These are phyloP conservation scores for Festucalex cinctus DNA, from an alignment of 2,113 vertebrate species.

Conservation along the genomic window DNA sequence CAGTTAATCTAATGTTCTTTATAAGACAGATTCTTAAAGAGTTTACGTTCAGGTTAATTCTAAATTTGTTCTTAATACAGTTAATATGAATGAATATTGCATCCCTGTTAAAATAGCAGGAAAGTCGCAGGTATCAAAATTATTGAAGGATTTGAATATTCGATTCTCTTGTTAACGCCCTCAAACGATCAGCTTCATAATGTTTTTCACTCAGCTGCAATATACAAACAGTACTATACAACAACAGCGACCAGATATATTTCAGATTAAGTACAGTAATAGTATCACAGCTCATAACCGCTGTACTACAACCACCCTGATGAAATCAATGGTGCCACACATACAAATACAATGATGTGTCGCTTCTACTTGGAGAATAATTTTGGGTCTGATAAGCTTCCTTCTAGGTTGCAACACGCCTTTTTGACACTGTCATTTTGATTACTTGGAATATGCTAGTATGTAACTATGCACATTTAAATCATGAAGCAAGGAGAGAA, in stretches of 20 bases:
- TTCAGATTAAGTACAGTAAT: constrained; percentile 46
- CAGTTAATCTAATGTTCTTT: too few relatives aligned
- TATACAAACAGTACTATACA: constrained; percentile 36
- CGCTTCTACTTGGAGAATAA: constrained; percentile 45
- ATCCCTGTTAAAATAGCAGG: too few relatives aligned
- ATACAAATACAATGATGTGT: constrained; percentile 64
- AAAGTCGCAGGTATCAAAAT: too few relatives aligned
- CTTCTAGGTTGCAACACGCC: constrained; percentile 49
- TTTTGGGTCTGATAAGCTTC: background rate
- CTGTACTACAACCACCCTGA: constrained; percentile 49
- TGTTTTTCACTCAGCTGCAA: constrained; percentile 23
- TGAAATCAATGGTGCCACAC: constrained; percentile 11
- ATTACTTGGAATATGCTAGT: too few relatives aligned
- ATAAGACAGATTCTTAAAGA: too few relatives aligned
- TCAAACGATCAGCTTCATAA: constrained; percentile 24
- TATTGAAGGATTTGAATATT: too few relatives aligned
- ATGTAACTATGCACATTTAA: too few relatives aligned
- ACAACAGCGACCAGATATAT: constrained; percentile 24
- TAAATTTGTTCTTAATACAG: too few relatives aligned
- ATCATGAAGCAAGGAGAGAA: too few relatives aligned
- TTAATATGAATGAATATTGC: too few relatives aligned
- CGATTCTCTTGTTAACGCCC: background rate
- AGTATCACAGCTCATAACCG: constrained; percentile 55
- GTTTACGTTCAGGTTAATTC: too few relatives aligned
- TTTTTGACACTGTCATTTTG: too few relatives aligned